Evolutionary conservation across 2,888 invertebrate species (phyloP), one percentile per base, ranked within the genome.

Genomic region (Caenorhabditis sinica): DNA sequence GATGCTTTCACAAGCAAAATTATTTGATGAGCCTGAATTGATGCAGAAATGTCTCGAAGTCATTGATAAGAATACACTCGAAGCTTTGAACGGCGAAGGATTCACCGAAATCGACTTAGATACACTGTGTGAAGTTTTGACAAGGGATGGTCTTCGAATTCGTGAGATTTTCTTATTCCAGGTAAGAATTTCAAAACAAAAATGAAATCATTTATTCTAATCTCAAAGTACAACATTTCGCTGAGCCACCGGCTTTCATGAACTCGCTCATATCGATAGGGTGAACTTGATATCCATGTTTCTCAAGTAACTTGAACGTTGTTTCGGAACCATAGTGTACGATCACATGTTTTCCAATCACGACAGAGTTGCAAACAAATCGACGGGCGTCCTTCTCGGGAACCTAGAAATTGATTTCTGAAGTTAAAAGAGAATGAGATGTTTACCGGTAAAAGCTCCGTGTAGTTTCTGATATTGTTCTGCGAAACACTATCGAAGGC

Each of bases 21-120:
- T 96, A 53, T 96, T 96, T 93, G 96, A 96, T 93, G 96, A 96
- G 92, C 95, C 95, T 0, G 95, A 96, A 92, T 92, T 96, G 74
- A 96, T 96, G n/a, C 95, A 95, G 0, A 93, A 96, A 43, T 96
- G 96, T 90, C 93, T 96, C 86, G 96, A 96, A 91, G 95, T 95
- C 90, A 96, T 96, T 85, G 96, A 96, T 92, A 96, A 96, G 93
- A 95, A 96, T 91, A 96, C 96, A 0, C 95, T 95, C 0, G 96
- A 96, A 93, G 96, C 96, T 0, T 93, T 96, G 20, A 95, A 95
- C 86, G 96, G 96, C 17, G 96, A 96, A 92, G 90, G 94, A n/a
- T 96, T 96, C 92, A 95, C 95, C 0, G 96, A 96, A 91, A 95
- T 96, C 83, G 96, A 96, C 93, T 94, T 95, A 85, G 95, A 95